These are phyloP conservation scores for Phoenicopterus ruber DNA, from an alignment of 2,113 vertebrate species.

Conservation along the genomic window DNA sequence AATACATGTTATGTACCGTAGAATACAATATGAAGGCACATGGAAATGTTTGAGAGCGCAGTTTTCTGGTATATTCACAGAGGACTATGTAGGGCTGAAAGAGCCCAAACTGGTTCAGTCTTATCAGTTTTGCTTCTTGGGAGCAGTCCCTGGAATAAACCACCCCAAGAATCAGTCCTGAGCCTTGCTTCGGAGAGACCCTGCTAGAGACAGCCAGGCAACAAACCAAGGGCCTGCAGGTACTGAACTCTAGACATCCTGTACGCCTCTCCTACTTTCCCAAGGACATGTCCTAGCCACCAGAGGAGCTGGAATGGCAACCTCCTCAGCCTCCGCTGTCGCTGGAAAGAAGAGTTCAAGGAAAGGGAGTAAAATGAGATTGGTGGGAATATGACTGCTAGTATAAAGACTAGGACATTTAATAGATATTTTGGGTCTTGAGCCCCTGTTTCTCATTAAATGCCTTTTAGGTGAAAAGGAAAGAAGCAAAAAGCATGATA, in stretches of 20 bases:
- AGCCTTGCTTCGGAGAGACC: background rate
- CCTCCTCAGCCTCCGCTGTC: background rate
- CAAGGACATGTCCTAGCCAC: background rate
- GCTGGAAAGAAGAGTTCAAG: background rate
- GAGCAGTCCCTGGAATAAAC: background rate
- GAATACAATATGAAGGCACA: background rate
- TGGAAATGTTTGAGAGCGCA: accelerated
- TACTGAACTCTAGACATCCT: background rate
- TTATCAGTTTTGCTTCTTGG: background rate
- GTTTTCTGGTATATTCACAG: background rate
- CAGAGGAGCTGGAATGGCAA: background rate
- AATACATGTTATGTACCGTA: accelerated
- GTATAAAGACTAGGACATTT: background rate
- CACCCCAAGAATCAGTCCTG: background rate
- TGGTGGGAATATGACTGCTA: background rate
- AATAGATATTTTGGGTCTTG: background rate
- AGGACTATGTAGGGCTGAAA: background rate
- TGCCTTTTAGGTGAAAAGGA: background rate
- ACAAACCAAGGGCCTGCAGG: background rate
- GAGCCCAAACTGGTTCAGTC: background rate
- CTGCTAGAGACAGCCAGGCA: background rate
- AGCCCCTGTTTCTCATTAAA: background rate
- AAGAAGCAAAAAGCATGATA: background rate
- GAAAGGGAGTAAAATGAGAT: background rate
- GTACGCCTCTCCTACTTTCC: background rate